Conservation (phyloP, 2,888 invertebrate species). For the Trichogramma evanescens region DNA sequence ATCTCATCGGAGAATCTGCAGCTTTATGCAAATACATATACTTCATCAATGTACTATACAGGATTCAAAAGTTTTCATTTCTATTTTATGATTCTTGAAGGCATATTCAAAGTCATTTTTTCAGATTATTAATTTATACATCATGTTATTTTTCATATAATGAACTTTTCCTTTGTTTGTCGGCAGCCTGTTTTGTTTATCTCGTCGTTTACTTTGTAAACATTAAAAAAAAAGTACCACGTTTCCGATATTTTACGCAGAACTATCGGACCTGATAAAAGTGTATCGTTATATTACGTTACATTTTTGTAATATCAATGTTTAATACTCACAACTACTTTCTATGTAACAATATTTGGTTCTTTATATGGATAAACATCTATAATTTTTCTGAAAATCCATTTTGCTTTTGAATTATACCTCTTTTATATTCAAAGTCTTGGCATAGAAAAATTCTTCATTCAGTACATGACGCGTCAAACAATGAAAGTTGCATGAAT, state of each 20-base stretch:
- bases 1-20: background rate
- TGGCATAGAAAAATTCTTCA: no score
- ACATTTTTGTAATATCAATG: no score
- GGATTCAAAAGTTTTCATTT: conserved; percentile 2
- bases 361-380: no score
- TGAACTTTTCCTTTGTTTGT: conserved; percentile 10
- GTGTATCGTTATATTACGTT: conserved; percentile 1
- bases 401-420: no score
- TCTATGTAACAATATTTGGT: no score
- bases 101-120: conserved; percentile 10
- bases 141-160: conserved; percentile 4
- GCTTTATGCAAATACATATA: no score
- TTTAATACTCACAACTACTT: no score
- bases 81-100: conserved; percentile 3
- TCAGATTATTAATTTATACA: conserved; percentile 1
- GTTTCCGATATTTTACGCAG: conserved; percentile 3
- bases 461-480: no score
- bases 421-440: no score
- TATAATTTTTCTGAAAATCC: no score
- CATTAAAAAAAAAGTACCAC: conserved; percentile 12
- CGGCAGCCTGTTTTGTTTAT: conserved; percentile 14
- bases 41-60: background rate
- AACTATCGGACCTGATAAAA: conserved; percentile 18
- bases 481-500: conserved; percentile 29
- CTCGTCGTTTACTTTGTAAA: background rate